Conservation (phyloP, 2,113 vertebrate genomes). For the Abramis brama region DNA sequence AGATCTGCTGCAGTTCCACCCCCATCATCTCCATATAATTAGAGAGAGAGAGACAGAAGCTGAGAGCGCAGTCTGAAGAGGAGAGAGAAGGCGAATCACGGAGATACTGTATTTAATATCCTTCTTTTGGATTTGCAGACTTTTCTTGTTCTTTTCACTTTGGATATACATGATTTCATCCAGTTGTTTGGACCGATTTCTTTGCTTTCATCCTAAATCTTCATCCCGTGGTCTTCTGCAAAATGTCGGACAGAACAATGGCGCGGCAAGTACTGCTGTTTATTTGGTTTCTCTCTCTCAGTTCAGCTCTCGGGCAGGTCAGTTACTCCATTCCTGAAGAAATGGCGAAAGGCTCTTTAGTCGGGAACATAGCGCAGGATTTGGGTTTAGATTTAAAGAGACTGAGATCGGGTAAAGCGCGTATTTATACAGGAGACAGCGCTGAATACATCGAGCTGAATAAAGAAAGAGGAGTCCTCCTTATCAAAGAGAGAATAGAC, state of each 20-base stretch:
- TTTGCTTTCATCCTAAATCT: neutral
- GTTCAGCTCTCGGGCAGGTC: conserved; percentile 43
- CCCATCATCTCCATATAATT: conserved; percentile 31
- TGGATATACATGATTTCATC: neutral
- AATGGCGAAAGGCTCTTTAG: conserved; percentile 53
- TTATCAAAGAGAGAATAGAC: conserved; percentile 56
- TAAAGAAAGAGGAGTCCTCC: conserved; percentile 50
- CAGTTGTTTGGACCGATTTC: neutral
- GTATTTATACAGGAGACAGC: conserved; percentile 52
- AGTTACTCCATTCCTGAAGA: conserved; percentile 58
- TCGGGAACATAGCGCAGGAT: conserved; percentile 59
- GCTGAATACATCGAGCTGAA: conserved; percentile 55
- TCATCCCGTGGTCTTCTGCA: neutral
- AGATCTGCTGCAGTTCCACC: conserved; percentile 52
- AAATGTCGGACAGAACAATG: conserved; percentile 45
- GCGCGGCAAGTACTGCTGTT: conserved; percentile 53
- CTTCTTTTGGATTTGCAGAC: neutral
- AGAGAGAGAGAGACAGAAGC: conserved; percentile 15
- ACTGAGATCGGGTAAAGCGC: conserved; percentile 53
- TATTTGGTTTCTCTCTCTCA: conserved; percentile 30
- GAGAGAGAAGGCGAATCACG: neutral
- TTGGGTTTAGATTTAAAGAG: conserved; percentile 56
- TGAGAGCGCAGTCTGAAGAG: neutral
- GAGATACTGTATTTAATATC: neutral
- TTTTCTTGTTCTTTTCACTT: neutral